Evolutionary conservation across 2,113 vertebrate genomes (phyloP).

Genomic region (Pelvicachromis taeniatus): DNA sequence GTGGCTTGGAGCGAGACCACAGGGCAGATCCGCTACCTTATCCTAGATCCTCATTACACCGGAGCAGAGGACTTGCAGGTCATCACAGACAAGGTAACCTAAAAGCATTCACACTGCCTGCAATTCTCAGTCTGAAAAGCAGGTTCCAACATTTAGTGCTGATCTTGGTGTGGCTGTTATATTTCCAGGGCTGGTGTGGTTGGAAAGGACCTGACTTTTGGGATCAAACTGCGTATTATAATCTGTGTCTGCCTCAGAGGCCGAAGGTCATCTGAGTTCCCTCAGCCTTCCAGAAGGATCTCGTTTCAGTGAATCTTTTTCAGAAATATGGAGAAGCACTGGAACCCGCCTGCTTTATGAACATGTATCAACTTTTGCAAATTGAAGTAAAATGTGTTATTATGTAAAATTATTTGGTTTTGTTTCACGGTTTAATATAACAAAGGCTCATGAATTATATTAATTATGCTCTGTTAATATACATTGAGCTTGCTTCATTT

Average conservation of each 20-base stretch:
- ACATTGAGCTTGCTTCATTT: too few species aligned
- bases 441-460: not conserved
- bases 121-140: not conserved
- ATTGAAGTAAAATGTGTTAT: not conserved
- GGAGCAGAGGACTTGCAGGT: slow-evolving; percentile 88
- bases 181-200: slow-evolving; percentile 90
- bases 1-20: slow-evolving; percentile 91
- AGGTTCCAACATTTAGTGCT: not conserved
- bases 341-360: not conserved
- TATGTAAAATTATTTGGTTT: not conserved
- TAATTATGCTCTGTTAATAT: not conserved
- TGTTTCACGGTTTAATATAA: not conserved
- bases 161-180: slow-evolving; percentile 1
- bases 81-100: slow-evolving; percentile 86
- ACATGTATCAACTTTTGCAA: not conserved
- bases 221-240: slow-evolving; percentile 92
- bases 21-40: slow-evolving; percentile 88
- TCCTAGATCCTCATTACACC: slow-evolving; percentile 95
- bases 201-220: slow-evolving; percentile 95
- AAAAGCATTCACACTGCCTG: not conserved
- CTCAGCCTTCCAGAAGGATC: not conserved
- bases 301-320: not conserved
- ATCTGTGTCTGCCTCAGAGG: slow-evolving; percentile 91
- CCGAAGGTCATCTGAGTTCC: slow-evolving; percentile 77
- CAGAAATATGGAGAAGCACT: not conserved